These are phyloP conservation scores for Gymnothorax reevesii DNA, from an alignment of 2,797 vertebrate genomes.

Conservation along the genomic window DNA sequence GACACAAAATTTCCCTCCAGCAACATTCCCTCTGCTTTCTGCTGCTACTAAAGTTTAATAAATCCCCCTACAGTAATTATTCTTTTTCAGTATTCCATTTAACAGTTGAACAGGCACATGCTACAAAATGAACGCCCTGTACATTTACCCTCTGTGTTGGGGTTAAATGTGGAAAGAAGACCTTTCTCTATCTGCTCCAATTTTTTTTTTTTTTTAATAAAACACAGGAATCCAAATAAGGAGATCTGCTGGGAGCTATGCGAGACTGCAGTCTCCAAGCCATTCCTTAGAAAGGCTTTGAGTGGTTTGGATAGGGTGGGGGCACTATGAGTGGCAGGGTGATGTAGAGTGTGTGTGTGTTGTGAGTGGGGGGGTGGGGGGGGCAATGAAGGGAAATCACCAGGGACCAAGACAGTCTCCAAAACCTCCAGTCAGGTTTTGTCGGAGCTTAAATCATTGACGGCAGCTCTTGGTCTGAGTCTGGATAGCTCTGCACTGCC, in stretches of 20 bases:
- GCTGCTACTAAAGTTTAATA: neutral
- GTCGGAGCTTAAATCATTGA: slow-evolving; percentile 72
- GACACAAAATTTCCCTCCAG: neutral
- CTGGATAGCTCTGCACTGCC: slow-evolving; percentile 58
- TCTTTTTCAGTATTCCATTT: neutral
- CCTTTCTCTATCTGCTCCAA: slow-evolving; percentile 47
- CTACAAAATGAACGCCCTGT: slow-evolving; percentile 41
- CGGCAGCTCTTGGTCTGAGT: slow-evolving; percentile 63
- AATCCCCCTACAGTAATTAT: neutral
- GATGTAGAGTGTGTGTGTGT: slow-evolving; percentile 54
- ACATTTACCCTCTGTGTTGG: slow-evolving; percentile 60
- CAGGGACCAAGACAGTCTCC: slow-evolving; percentile 72
- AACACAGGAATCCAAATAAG: slow-evolving; percentile 83
- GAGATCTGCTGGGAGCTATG: slow-evolving; percentile 60
- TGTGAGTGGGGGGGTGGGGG: slow-evolving; percentile 52
- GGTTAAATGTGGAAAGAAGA: slow-evolving; percentile 70
- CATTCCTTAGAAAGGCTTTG: slow-evolving; percentile 69
- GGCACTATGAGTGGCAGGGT: slow-evolving; percentile 18
- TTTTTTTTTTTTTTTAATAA: slow-evolving; percentile 59
- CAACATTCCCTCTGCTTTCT: neutral
- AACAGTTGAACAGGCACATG: neutral
- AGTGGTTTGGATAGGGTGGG: slow-evolving; percentile 55
- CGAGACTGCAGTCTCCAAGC: slow-evolving; percentile 62
- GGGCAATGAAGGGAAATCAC: slow-evolving; percentile 54
- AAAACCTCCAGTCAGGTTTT: slow-evolving; percentile 69